phyloP scores from a whole-genome alignment of 2,888 invertebrate genomes.

The Dicycla oo region DNA sequence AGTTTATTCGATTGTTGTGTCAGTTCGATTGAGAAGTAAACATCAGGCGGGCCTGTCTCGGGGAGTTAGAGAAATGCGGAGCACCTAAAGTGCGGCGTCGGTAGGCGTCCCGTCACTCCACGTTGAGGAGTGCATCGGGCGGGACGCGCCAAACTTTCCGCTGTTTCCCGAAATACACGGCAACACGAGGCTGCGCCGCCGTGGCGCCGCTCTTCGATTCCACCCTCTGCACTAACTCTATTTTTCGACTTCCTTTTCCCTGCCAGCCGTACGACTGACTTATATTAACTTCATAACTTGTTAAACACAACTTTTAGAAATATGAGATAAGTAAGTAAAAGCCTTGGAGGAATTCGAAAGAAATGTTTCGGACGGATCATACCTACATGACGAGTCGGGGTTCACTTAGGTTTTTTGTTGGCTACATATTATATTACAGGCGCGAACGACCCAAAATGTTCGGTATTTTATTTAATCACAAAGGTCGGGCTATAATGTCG shows the following conservation, averaged over 20 bases:
- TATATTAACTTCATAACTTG: slow-evolving; percentile 87
- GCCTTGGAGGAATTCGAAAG: slow-evolving; percentile 80
- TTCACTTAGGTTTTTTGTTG: slow-evolving; percentile 72
- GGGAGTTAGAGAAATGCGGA: slow-evolving; percentile 57
- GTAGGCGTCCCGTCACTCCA: slow-evolving; percentile 56
- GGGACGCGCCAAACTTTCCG: slow-evolving; percentile 52
- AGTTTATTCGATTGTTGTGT: slow-evolving; percentile 64
- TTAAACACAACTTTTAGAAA: slow-evolving; percentile 86
- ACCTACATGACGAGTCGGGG: slow-evolving; percentile 71
- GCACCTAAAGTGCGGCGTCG: slow-evolving; percentile 56
- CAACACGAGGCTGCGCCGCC: slow-evolving; percentile 63
- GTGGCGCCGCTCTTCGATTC: slow-evolving; percentile 81
- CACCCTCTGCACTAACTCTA: slow-evolving; percentile 80
- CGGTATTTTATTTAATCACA: slow-evolving; percentile 77
- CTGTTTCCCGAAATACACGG: slow-evolving; percentile 72
- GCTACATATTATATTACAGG: slow-evolving; percentile 73
- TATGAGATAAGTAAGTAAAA: slow-evolving; percentile 82
- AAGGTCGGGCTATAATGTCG: slow-evolving; percentile 68
- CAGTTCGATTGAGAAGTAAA: slow-evolving; percentile 61
- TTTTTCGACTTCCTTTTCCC: slow-evolving; percentile 83
- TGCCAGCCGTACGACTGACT: slow-evolving; percentile 81
- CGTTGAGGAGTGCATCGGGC: slow-evolving; percentile 53
- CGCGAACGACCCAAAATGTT: slow-evolving; percentile 62
- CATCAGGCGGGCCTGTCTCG: slow-evolving; percentile 57
- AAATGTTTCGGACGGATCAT: slow-evolving; percentile 73